Evolutionary conservation across 2,888 invertebrate genomes (phyloP).

Genomic region (Pristionchus arcanus): DNA sequence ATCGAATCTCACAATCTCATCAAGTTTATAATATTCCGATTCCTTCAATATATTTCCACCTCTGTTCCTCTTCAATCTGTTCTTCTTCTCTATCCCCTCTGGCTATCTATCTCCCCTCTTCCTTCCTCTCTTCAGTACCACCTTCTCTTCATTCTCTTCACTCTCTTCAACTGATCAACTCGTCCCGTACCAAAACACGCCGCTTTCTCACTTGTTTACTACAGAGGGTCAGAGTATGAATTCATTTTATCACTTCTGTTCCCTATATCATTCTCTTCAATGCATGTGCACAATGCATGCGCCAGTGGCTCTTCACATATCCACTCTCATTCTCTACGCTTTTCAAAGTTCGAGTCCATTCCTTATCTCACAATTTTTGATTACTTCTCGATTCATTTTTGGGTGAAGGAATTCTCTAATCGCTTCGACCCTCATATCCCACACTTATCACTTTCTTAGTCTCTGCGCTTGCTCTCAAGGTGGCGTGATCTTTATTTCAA

Average conservation of each 20-base stretch:
- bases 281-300: not conserved
- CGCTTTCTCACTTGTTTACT: constrained; percentile 32
- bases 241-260: constrained; percentile 7
- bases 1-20: not conserved
- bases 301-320: not conserved
- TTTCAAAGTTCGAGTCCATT: not conserved
- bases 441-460: not conserved
- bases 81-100: not conserved
- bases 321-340: not conserved
- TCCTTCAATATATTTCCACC: not conserved
- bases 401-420: not conserved
- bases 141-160: not conserved
- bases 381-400: not conserved
- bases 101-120: not conserved
- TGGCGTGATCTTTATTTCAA: not conserved
- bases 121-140: not conserved
- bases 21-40: not conserved
- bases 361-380: not conserved
- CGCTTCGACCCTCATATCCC: not conserved
- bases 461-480: not conserved
- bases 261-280: not conserved
- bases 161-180: constrained; percentile 9
- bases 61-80: not conserved
- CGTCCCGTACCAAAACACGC: constrained; percentile 14
- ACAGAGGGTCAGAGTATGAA: not conserved